phyloP scores from a whole-genome alignment of 2,888 invertebrate species.

The Thyatira batis region DNA sequence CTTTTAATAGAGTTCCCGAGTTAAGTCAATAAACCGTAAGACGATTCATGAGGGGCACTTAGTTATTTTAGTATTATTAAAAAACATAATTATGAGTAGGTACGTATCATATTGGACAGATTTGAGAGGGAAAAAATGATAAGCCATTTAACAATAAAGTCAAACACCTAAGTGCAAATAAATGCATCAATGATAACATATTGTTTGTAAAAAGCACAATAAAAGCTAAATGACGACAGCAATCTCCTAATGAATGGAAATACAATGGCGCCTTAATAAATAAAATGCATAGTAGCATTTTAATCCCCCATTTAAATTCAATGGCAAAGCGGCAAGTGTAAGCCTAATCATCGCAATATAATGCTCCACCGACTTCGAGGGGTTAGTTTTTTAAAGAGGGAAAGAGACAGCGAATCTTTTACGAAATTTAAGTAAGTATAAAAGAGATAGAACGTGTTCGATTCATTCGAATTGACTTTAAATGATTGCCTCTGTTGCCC shows the following conservation, averaged over 20 bases:
- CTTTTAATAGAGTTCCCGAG: too few species aligned
- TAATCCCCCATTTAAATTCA: conserved; percentile 82
- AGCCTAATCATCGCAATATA: conserved; percentile 81
- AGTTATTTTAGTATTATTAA: too few species aligned
- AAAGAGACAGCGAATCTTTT: conserved; percentile 40
- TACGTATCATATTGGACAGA: too few species aligned
- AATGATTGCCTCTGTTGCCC: conserved; percentile 69
- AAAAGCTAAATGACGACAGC: conserved; percentile 56
- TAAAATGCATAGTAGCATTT: conserved; percentile 70
- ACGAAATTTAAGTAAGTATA: conserved; percentile 18
- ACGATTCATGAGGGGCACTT: too few species aligned
- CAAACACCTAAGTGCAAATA: neutral
- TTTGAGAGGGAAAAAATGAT: too few species aligned
- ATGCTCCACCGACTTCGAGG: conserved; percentile 69
- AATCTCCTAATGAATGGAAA: conserved; percentile 72
- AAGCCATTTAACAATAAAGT: neutral
- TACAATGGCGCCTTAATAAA: conserved; percentile 77
- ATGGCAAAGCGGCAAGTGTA: conserved; percentile 76
- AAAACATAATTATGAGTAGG: too few species aligned
- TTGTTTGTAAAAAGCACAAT: conserved; percentile 37
- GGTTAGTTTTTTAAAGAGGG: conserved; percentile 61
- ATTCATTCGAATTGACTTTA: conserved; percentile 80
- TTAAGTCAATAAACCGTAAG: too few species aligned
- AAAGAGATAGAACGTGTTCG: conserved; percentile 45
- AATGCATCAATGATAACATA: conserved; percentile 2